A percentile compares a stretch with the other conserved stretches of the same genome.
phyloP scores from a whole-genome alignment of 2,888 invertebrate genomes.

The Mesopsocus fuscifrons region DNA sequence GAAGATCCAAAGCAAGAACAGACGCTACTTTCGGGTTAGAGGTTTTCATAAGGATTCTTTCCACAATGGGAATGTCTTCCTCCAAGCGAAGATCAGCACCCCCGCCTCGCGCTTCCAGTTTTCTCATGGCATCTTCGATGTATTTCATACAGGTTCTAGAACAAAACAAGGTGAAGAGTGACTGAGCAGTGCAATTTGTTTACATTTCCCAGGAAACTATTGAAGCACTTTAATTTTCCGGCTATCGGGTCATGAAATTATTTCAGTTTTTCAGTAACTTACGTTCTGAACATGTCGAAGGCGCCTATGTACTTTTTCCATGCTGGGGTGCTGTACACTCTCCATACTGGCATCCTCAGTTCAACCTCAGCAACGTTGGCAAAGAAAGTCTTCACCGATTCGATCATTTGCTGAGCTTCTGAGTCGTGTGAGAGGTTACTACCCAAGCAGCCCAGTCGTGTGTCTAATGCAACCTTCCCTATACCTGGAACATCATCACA shows the following conservation, averaged over 20 bases:
- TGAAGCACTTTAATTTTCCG: no score
- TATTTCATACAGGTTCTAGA: constrained; percentile 36
- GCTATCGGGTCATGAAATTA: no score
- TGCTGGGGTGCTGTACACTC: constrained; percentile 46
- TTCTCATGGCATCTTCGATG: constrained; percentile 32
- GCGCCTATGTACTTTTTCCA: constrained; percentile 51
- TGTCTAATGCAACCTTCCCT: constrained; percentile 61
- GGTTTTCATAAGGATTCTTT: constrained; percentile 34
- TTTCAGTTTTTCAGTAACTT: constrained; percentile 21
- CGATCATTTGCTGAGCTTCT: constrained; percentile 56
- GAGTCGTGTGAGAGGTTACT: constrained; percentile 31
- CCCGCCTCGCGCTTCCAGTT: constrained; percentile 22
- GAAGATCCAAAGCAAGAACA: constrained; percentile 53
- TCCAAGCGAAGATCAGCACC: constrained; percentile 23
- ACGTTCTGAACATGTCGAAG: constrained; percentile 52
- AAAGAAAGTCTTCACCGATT: constrained; percentile 56
- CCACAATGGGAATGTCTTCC: constrained; percentile 32
- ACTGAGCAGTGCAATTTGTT: no score
- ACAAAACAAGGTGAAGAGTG: no score
- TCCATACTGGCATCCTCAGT: constrained; percentile 54
- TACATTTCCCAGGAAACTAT: no score
- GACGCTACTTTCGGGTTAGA: constrained; percentile 40
- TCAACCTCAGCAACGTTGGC: constrained; percentile 58
- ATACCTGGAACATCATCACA: constrained; percentile 48
- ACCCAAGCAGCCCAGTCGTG: constrained; percentile 53